These are phyloP conservation scores for Chelonus insularis DNA, from an alignment of 1,140 invertebrate species.

Conservation along the genomic window DNA sequence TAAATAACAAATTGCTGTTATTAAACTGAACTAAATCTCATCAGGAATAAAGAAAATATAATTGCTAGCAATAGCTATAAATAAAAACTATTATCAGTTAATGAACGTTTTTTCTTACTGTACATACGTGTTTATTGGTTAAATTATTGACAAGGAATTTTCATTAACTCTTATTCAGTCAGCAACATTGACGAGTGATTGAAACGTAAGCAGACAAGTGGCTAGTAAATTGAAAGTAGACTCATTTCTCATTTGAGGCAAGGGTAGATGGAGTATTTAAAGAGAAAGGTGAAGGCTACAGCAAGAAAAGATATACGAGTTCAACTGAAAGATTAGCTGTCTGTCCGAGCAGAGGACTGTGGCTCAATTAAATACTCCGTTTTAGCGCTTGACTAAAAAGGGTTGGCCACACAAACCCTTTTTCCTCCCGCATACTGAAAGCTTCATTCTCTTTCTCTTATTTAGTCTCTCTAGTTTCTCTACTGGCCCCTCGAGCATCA, in stretches of 20 bases:
- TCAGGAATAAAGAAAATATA: too few species aligned
- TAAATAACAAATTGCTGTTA: too few species aligned
- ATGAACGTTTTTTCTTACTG: too few species aligned
- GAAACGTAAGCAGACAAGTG: slow-evolving; percentile 4
- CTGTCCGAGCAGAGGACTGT: slow-evolving; percentile 53
- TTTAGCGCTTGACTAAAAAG: slow-evolving; percentile 53
- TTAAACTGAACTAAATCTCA: too few species aligned
- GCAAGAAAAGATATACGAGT: slow-evolving; percentile 25
- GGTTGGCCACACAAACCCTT: slow-evolving; percentile 42
- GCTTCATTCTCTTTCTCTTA: not conserved
- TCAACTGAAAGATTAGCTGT: slow-evolving; percentile 53
- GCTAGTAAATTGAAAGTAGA: slow-evolving; percentile 8
- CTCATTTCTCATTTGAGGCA: slow-evolving; percentile 3
- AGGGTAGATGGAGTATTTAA: slow-evolving; percentile 20
- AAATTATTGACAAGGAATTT: too few species aligned
- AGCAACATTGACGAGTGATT: not conserved
- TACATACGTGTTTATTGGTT: too few species aligned
- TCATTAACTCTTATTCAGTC: not conserved
- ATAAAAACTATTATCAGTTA: too few species aligned
- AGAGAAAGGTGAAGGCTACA: slow-evolving; percentile 5
- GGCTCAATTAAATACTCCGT: slow-evolving; percentile 59
- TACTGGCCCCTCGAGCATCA: slow-evolving; percentile 49
- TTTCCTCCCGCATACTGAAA: slow-evolving; percentile 22
- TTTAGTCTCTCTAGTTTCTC: not conserved
- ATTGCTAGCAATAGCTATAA: too few species aligned